phyloP scores from a whole-genome alignment of 2,797 vertebrate genomes.

The Hipposideros larvatus region DNA sequence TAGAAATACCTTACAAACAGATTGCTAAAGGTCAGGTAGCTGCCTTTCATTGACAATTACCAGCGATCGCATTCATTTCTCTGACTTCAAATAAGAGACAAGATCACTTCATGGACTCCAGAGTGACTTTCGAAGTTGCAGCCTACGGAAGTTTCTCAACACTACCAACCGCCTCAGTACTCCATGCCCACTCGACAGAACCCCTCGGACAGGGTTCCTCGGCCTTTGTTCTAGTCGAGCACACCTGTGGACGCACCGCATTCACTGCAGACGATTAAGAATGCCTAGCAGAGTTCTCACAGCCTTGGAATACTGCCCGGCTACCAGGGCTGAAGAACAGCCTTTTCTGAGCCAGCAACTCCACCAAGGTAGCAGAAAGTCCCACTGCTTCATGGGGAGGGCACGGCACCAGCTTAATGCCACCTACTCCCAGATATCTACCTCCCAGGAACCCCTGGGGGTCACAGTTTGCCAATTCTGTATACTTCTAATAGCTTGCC shows the following conservation, averaged over 20 bases:
- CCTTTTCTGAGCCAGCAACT: slow-evolving; percentile 40
- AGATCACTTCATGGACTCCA: not conserved
- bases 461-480: not conserved
- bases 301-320: not conserved
- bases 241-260: not conserved
- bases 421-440: not conserved
- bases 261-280: not conserved
- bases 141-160: slow-evolving; percentile 37
- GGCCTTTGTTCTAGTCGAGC: not conserved
- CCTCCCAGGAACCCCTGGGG: not conserved
- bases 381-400: not conserved
- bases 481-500: not conserved
- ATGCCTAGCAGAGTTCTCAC: not conserved
- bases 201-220: not conserved
- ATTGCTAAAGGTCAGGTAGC: no score
- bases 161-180: not conserved
- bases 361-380: slow-evolving; percentile 18
- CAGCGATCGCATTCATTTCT: no score
- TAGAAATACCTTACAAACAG: no score
- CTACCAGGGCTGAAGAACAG: not conserved
- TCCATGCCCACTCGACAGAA: not conserved
- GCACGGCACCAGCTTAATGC: not conserved
- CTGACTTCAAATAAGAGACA: slow-evolving; percentile 49
- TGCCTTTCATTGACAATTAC: no score
- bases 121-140: no score